phyloP scores from a whole-genome alignment of 2,888 invertebrate genomes.

The Limnephilus auricula region DNA sequence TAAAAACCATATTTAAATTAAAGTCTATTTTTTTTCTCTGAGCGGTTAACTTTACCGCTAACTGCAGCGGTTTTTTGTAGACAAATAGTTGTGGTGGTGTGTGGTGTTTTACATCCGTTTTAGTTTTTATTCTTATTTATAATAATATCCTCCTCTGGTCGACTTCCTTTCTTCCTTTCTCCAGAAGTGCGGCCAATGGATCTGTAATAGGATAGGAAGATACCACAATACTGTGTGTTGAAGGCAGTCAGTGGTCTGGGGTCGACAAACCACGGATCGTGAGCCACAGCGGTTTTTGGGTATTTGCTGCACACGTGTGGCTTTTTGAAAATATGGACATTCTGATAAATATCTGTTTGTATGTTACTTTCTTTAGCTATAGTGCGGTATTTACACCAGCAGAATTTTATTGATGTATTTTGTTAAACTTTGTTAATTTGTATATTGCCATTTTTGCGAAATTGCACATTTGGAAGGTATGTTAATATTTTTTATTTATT shows the following conservation, averaged over 20 bases:
- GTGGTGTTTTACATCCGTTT: background rate
- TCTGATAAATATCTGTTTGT: background rate
- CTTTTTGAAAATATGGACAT: background rate
- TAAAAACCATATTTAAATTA: background rate
- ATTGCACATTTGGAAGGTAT: too few species aligned
- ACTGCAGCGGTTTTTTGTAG: background rate
- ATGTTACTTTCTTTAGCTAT: background rate
- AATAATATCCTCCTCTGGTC: background rate
- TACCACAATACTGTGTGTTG: background rate
- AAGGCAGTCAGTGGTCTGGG: background rate
- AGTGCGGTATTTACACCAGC: background rate
- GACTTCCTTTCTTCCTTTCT: background rate
- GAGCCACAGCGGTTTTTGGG: background rate
- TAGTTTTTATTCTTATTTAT: background rate
- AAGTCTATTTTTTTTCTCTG: background rate
- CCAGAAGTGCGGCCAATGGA: background rate
- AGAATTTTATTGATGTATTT: background rate
- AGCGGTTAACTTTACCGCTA: background rate
- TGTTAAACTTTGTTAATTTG: too few species aligned
- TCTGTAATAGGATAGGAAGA: background rate
- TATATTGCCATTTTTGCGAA: too few species aligned
- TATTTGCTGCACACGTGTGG: background rate
- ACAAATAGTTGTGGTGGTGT: background rate
- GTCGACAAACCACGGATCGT: background rate
- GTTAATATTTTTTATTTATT: too few species aligned